phyloP scores from a whole-genome alignment of 2,888 invertebrate genomes.

The Odontomyia ornata region DNA sequence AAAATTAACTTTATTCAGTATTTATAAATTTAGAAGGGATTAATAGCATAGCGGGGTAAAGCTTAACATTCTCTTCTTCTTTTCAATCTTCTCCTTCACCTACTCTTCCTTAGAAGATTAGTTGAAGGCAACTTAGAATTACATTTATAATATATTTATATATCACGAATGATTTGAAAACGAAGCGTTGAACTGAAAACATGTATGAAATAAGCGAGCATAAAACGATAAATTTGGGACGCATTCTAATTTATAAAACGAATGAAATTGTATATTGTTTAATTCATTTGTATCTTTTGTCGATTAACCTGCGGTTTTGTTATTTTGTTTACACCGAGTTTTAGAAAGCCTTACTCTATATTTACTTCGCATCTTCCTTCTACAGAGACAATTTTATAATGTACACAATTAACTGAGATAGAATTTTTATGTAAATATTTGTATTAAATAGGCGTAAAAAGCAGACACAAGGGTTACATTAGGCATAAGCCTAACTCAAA shows the following conservation, averaged over 20 bases:
- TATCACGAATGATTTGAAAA: slow-evolving; percentile 33
- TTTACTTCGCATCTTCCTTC: background rate
- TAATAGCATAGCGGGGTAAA: slow-evolving; percentile 2
- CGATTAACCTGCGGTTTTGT: too few relatives aligned
- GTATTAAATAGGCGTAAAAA: background rate
- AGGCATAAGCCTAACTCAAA: too few relatives aligned
- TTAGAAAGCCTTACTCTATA: background rate
- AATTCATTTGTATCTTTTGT: too few relatives aligned
- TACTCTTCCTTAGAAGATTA: background rate
- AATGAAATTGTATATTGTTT: too few relatives aligned
- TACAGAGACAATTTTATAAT: background rate
- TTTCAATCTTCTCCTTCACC: background rate
- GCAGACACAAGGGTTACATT: background rate
- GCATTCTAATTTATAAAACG: too few relatives aligned
- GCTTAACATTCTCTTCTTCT: background rate
- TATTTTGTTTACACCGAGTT: too few relatives aligned
- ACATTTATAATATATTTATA: slow-evolving; percentile 6
- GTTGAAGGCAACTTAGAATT: slow-evolving; percentile 34
- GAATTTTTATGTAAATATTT: background rate
- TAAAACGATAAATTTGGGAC: background rate
- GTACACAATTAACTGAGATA: slow-evolving; percentile 11
- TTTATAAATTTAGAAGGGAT: slow-evolving; percentile 8
- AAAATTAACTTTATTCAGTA: background rate
- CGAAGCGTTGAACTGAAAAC: slow-evolving; percentile 2
- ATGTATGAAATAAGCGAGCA: background rate